Evolutionary conservation across 2,113 vertebrate genomes (phyloP).

Genomic region (Hystrix cristata): DNA sequence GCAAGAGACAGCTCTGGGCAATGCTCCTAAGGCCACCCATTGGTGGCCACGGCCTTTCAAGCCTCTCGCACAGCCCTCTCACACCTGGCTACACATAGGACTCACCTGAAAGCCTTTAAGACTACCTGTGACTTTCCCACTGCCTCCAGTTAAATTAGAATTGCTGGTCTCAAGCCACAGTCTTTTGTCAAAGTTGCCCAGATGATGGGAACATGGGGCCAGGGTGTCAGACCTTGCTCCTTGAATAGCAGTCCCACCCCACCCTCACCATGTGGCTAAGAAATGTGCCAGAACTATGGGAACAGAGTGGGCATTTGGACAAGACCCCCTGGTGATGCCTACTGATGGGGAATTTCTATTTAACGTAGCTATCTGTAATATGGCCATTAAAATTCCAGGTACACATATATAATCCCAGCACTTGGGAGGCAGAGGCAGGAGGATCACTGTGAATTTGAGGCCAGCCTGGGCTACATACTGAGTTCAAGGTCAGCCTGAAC

Average conservation of each 20-base stretch:
- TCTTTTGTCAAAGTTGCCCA: not conserved
- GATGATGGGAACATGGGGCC: not conserved
- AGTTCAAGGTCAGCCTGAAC: not conserved
- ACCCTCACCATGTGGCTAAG: not conserved
- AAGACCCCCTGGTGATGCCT: not conserved
- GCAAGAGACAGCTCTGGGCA: no score
- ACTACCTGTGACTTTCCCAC: not conserved
- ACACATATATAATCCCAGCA: not conserved
- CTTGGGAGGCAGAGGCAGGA: not conserved
- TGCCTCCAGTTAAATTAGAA: not conserved
- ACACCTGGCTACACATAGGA: not conserved
- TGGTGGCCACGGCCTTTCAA: not conserved
- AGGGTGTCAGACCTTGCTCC: not conserved
- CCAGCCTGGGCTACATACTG: not conserved
- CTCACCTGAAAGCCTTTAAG: not conserved
- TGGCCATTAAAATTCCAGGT: not conserved
- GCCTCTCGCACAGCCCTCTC: not conserved
- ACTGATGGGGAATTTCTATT: not conserved
- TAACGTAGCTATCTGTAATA: not conserved
- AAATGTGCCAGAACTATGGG: not conserved
- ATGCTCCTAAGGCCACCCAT: not conserved
- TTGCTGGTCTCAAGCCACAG: no score
- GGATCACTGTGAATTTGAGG: not conserved
- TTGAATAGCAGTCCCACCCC: not conserved
- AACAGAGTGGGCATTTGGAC: not conserved